Evolutionary conservation across 2,888 invertebrate species (phyloP).

Genomic region (Habroteleia sp.): DNA sequence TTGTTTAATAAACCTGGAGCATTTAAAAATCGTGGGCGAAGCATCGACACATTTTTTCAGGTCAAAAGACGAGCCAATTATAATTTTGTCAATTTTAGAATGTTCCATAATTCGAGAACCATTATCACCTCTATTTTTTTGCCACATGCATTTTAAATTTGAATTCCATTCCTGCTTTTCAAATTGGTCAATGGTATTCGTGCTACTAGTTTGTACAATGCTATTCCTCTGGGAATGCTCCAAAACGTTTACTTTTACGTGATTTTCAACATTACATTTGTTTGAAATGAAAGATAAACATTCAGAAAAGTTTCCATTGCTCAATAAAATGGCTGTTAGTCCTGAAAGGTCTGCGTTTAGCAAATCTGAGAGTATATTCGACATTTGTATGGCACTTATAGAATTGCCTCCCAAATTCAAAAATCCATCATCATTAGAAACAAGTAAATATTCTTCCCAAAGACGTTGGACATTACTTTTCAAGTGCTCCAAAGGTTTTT

Average conservation of each 20-base stretch:
- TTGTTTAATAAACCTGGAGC: constrained; percentile 74
- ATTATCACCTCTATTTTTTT: constrained; percentile 70
- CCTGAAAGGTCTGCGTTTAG: constrained; percentile 81
- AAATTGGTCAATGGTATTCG: background rate
- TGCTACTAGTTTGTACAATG: background rate
- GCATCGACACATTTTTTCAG: constrained; percentile 92
- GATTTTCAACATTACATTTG: constrained; percentile 3
- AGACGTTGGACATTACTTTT: constrained; percentile 64
- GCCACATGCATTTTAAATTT: constrained; percentile 66
- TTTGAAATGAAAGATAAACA: constrained; percentile 73
- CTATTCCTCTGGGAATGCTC: background rate
- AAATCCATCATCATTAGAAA: constrained; percentile 81
- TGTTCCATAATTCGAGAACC: too few species aligned
- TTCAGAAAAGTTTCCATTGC: constrained; percentile 80
- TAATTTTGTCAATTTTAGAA: constrained; percentile 65
- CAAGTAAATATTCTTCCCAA: constrained; percentile 69
- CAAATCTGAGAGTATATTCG: constrained; percentile 82
- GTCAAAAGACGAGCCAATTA: constrained; percentile 82
- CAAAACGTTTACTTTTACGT: background rate
- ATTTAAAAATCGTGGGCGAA: constrained; percentile 84
- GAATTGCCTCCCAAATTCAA: constrained; percentile 87
- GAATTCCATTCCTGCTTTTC: background rate
- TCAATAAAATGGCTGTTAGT: constrained; percentile 83
- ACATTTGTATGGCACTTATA: constrained; percentile 85
- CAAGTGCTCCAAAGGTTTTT: constrained; percentile 69